Evolutionary conservation across 2,113 vertebrate genomes (phyloP), one percentile per base, ranked within the genome.

Genomic region (Climacteris rufus): DNA sequence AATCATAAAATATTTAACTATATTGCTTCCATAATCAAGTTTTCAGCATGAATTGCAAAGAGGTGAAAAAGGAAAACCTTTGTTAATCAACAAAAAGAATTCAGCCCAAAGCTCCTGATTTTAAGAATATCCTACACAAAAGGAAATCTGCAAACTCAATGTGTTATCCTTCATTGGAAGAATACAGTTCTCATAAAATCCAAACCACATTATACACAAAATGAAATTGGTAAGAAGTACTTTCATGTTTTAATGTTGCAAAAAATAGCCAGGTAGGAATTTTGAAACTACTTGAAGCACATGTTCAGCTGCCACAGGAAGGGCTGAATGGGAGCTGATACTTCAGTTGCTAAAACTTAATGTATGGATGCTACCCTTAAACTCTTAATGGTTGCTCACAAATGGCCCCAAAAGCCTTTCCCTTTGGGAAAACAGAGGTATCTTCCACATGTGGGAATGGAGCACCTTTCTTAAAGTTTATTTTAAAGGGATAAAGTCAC

Each of bases 1-100:
- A 96, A 95, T 76, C 47, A 75, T 91, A 33, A 93, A 94, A 82
- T 93, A 96, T 93, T 95, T 87, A 93, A 89, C 40, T 44, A 72
- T 70, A 79, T 56, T 61, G 28, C 23, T 81, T 87, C 84, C 77
- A 72, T 75, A 92, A 95, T 87, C 37, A 54, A 60, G 13, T 76
- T 96, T 87, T 92, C 57, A 63, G 56, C 53, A 79, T 19, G 61
- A 94, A 78, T 65, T 56, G 35, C 25, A 68, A 53, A 35, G 9
- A 47, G 10, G 2, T 6, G 0, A 12, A 65, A n/a, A 70, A n/a
- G 17, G 59, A 83, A 87, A 87, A 70, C 3, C 11, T 54, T 84
- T 44, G 30, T 35, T 76, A 53, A 94, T 76, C 59, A 61, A 83
- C 52, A 78, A 63, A 83, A 87, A 75, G 0, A 78, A 79, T 50